A percentile compares a stretch with the other conserved stretches of the same genome.
Conservation (phyloP, 2,888 invertebrate genomes). For the Drosophila anomelani region DNA sequence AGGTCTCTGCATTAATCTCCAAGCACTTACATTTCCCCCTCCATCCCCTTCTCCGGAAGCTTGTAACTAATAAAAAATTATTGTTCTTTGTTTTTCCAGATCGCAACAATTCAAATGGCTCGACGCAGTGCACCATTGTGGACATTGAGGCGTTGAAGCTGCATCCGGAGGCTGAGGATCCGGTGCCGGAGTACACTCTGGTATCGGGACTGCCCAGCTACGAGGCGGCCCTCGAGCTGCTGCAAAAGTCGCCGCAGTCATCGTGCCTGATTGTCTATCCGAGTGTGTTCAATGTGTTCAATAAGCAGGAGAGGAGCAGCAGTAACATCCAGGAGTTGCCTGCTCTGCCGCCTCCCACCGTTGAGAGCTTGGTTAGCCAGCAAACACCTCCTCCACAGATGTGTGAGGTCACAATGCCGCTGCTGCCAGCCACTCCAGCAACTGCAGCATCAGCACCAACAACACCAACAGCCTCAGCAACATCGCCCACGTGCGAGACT, state of each 20-base stretch:
- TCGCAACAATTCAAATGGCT: slow-evolving; percentile 64
- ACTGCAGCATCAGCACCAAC: slow-evolving; percentile 12
- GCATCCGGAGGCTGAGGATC: slow-evolving; percentile 85
- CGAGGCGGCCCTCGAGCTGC: slow-evolving; percentile 87
- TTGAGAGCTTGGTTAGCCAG: slow-evolving; percentile 36
- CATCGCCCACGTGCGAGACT: slow-evolving; percentile 64
- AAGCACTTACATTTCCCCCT: neutral
- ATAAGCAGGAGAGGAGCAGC: slow-evolving; percentile 73
- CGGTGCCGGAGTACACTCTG: slow-evolving; percentile 87
- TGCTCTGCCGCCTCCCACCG: slow-evolving; percentile 15
- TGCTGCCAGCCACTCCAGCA: slow-evolving; percentile 33
- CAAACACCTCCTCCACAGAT: slow-evolving; percentile 38
- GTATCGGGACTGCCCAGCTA: slow-evolving; percentile 88
- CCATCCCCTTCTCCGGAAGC: neutral
- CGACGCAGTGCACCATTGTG: slow-evolving; percentile 70
- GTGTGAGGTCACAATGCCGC: slow-evolving; percentile 42
- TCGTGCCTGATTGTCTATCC: slow-evolving; percentile 83
- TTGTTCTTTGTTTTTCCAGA: slow-evolving; percentile 51
- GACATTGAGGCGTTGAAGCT: slow-evolving; percentile 83
- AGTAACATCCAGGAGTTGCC: slow-evolving; percentile 48
- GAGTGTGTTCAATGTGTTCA: slow-evolving; percentile 81
- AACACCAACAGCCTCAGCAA: slow-evolving; percentile 20
- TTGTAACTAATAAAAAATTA: slow-evolving; percentile 26
- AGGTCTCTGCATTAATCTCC: slow-evolving; percentile 28
- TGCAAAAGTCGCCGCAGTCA: slow-evolving; percentile 84